Evolutionary conservation across 2,113 vertebrate genomes (phyloP).

Genomic region (Mus pahari): DNA sequence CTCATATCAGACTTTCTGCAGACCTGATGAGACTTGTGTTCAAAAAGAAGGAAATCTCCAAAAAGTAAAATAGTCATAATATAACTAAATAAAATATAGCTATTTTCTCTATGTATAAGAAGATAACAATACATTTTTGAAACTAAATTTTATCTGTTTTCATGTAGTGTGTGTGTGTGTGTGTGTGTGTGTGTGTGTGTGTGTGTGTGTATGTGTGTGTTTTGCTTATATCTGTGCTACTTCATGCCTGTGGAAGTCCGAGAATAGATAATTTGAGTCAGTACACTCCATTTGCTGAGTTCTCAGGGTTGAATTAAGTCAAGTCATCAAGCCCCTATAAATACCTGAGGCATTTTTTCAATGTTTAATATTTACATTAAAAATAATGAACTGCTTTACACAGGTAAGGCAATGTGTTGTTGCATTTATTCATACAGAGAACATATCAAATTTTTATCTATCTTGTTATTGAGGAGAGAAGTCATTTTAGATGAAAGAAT

Average conservation of each 20-base stretch:
- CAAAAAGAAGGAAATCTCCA: background rate
- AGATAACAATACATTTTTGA: background rate
- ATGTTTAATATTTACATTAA: background rate
- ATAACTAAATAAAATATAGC: background rate
- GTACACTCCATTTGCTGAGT: background rate
- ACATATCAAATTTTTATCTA: background rate
- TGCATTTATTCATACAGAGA: background rate
- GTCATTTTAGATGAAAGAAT: slow-evolving; percentile 17
- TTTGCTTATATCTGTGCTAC: background rate
- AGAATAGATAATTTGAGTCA: too few species aligned
- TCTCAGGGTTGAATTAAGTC: background rate
- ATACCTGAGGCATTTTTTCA: background rate
- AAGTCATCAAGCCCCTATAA: background rate
- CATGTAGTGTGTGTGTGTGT: background rate
- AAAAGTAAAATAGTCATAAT: background rate
- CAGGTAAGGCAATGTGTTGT: background rate
- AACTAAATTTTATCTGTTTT: background rate
- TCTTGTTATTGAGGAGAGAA: background rate
- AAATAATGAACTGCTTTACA: background rate
- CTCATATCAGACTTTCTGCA: slow-evolving; percentile 53
- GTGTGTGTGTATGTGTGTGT: background rate
- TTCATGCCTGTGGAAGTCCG: background rate
- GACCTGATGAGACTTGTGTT: slow-evolving; percentile 5
- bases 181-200: background rate
- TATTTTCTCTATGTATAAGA: background rate